Conservation (phyloP, 2,888 invertebrate genomes). For the Agonopterix subpropinquella region DNA sequence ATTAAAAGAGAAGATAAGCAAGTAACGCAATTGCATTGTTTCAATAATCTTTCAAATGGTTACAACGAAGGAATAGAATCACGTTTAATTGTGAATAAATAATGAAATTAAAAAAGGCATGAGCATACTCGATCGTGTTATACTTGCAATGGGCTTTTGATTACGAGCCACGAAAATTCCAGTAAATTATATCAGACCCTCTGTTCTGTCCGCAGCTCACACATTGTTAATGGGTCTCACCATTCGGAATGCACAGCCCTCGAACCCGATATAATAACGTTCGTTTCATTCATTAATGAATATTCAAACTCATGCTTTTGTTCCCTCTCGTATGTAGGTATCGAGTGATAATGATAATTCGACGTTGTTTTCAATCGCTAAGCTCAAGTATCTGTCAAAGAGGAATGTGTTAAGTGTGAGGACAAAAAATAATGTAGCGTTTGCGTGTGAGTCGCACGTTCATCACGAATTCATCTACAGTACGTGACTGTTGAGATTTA, state of each 20-base stretch:
- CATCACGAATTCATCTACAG: slow-evolving; percentile 25
- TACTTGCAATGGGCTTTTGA: slow-evolving; percentile 12
- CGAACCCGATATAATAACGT: slow-evolving; percentile 33
- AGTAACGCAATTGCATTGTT: no score
- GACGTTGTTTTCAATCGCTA: slow-evolving; percentile 10
- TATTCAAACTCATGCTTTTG: slow-evolving; percentile 36
- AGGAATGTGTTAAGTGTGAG: slow-evolving; percentile 14
- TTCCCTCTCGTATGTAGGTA: slow-evolving; percentile 9
- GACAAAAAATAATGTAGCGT: slow-evolving; percentile 19
- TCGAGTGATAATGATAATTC: slow-evolving; percentile 9
- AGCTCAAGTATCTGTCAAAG: slow-evolving; percentile 10
- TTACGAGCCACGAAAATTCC: slow-evolving; percentile 22
- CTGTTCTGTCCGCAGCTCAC: slow-evolving; percentile 21
- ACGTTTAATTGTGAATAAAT: no score
- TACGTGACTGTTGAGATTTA: slow-evolving; percentile 33
- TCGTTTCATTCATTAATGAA: slow-evolving; percentile 27
- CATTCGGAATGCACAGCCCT: slow-evolving; percentile 32
- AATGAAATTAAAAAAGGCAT: no score
- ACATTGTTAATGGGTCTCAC: slow-evolving; percentile 34
- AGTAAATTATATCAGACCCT: slow-evolving; percentile 28
- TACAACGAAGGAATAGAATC: no score
- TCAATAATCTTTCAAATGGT: no score
- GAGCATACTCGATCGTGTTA: slow-evolving; percentile 1
- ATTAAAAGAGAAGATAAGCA: no score
- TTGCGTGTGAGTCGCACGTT: slow-evolving; percentile 25